Percentiles rank a stretch among this genome's conserved stretches.
Conservation (phyloP, 2,888 invertebrate genomes). For the Eumerus sabulonum region DNA sequence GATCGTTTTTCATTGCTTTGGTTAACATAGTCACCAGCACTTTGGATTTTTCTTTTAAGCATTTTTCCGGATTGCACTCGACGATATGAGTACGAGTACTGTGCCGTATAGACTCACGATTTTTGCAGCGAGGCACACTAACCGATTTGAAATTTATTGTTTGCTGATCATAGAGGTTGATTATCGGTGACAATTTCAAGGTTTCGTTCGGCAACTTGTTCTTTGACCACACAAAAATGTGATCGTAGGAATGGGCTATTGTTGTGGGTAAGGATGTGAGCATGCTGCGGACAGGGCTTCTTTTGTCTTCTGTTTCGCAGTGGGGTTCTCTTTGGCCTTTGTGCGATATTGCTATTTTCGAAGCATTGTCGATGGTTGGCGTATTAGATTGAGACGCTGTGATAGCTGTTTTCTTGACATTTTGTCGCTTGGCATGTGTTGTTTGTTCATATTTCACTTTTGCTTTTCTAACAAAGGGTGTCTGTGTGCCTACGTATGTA, state of each 20-base stretch:
- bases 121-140: slow-evolving; percentile 60
- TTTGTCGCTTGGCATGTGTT: slow-evolving; percentile 5
- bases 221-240: slow-evolving; percentile 48
- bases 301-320: slow-evolving; percentile 1
- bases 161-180: slow-evolving; percentile 67
- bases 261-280: slow-evolving; percentile 16
- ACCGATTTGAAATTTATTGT: slow-evolving; percentile 68
- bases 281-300: not conserved
- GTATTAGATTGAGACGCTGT: slow-evolving; percentile 37
- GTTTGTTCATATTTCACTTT: too few relatives aligned
- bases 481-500: too few relatives aligned
- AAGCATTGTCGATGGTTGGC: slow-evolving; percentile 27
- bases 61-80: not conserved
- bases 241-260: slow-evolving; percentile 22
- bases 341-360: slow-evolving; percentile 55
- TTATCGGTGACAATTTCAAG: slow-evolving; percentile 67
- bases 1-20: slow-evolving; percentile 59
- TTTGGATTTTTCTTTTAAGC: slow-evolving; percentile 37
- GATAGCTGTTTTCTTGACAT: slow-evolving; percentile 43
- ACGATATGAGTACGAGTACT: slow-evolving; percentile 42
- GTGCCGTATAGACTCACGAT: slow-evolving; percentile 56
- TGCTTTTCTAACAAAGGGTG: too few relatives aligned
- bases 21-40: slow-evolving; percentile 58
- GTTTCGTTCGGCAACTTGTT: slow-evolving; percentile 55
- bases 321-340: not conserved